These are phyloP conservation scores for Pteronotus mesoamericanus DNA, from an alignment of 2,797 vertebrate genomes.

Conservation along the genomic window DNA sequence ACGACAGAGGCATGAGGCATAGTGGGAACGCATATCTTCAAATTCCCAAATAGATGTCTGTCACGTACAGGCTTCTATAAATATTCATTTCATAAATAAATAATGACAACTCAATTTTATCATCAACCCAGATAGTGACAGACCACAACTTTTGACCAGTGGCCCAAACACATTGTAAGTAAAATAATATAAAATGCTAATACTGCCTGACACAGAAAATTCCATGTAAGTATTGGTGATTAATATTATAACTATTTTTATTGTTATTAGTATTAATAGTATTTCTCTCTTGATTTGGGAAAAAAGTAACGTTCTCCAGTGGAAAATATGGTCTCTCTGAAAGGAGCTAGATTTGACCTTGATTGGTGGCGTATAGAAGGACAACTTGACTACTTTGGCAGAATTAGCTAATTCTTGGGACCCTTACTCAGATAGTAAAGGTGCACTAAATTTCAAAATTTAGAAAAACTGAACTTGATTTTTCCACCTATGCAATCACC, in stretches of 20 bases:
- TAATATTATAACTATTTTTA: neutral
- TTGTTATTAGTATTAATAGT: neutral
- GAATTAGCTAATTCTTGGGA: neutral
- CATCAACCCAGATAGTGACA: neutral
- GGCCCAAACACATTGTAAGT: neutral
- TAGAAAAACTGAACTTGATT: neutral
- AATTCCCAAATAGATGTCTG: neutral
- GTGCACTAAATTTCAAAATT: neutral
- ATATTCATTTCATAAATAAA: neutral
- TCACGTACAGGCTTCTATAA: neutral
- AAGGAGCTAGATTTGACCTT: neutral
- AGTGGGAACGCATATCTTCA: neutral
- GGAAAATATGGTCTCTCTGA: neutral
- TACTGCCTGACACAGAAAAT: neutral
- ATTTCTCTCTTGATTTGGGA: neutral
- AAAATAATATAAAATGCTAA: neutral
- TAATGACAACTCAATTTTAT: neutral
- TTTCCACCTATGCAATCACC: neutral
- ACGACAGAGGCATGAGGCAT: neutral
- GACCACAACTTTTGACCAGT: neutral
- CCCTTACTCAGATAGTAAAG: neutral
- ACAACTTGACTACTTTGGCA: neutral
- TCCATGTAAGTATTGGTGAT: neutral
- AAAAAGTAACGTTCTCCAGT: neutral
- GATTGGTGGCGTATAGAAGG: neutral